Percentiles rank a stretch among this genome's conserved stretches.
Conservation (phyloP, 2,113 vertebrate species). For the Numida meleagris region DNA sequence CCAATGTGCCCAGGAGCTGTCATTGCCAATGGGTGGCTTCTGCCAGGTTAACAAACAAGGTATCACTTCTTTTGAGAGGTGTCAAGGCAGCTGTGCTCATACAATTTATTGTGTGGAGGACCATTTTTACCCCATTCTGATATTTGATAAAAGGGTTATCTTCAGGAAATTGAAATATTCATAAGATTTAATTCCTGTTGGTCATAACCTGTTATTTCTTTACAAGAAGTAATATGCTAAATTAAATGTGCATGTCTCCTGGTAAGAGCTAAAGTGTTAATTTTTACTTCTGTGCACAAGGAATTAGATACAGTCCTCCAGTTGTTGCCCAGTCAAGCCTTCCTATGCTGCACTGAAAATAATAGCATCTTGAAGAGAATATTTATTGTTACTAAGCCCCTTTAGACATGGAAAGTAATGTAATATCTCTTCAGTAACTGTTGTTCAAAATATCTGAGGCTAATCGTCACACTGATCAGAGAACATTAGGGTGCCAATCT, state of each 20-base stretch:
- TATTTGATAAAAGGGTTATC: background rate
- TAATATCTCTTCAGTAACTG: background rate
- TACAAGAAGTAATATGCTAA: background rate
- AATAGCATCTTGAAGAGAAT: conserved; percentile 16
- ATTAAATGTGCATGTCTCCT: background rate
- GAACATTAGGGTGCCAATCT: background rate
- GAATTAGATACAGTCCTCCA: background rate
- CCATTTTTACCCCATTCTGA: background rate
- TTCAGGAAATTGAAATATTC: background rate
- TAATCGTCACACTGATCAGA: conserved; percentile 13
- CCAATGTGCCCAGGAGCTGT: background rate
- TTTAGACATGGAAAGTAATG: background rate
- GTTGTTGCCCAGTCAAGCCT: background rate
- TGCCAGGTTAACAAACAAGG: background rate
- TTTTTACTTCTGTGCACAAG: background rate
- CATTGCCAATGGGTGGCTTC: background rate
- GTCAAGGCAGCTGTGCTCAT: background rate
- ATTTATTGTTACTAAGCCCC: conserved; percentile 15
- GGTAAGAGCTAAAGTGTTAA: background rate
- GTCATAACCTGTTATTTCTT: background rate
- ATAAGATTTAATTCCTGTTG: background rate
- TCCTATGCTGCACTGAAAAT: background rate
- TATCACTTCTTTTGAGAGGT: background rate
- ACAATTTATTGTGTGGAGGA: background rate
- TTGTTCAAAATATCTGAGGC: conserved; percentile 11